A percentile compares a stretch with the other conserved stretches of the same genome.
Evolutionary conservation across 2,113 vertebrate species (phyloP).

Genomic region (Daubentonia madagascariensis): DNA sequence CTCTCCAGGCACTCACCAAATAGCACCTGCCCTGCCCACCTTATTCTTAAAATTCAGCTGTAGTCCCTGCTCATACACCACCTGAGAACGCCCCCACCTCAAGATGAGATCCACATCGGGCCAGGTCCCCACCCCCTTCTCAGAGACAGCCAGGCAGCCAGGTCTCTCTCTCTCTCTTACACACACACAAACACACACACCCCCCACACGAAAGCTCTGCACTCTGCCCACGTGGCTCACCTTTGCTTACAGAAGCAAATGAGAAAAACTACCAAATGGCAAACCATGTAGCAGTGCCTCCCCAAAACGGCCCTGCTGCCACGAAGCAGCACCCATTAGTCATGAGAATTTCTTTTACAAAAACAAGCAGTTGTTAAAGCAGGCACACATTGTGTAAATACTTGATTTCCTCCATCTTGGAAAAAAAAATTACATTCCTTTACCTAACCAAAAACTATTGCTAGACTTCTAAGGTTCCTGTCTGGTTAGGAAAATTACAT

Average conservation of each 20-base stretch:
- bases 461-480: neutral
- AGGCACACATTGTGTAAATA: neutral
- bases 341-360: neutral
- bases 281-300: rapidly evolving
- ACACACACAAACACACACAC: too few species aligned
- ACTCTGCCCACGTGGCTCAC: neutral
- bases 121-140: too few species aligned
- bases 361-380: neutral
- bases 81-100: rapidly evolving
- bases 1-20: rapidly evolving
- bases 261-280: neutral
- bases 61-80: neutral
- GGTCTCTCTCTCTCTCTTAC: too few species aligned
- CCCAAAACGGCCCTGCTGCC: rapidly evolving
- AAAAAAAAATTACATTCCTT: neutral
- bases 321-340: neutral
- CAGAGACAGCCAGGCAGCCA: too few species aligned
- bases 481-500: neutral
- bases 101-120: too few species aligned
- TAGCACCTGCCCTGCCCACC: rapidly evolving
- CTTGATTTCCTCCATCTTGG: neutral
- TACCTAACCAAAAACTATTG: neutral
- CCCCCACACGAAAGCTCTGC: neutral
- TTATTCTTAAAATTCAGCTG: neutral
- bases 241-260: neutral